Percentiles rank a stretch among this genome's conserved stretches.
Conservation (phyloP, 23 tunicate species). For the Oikopleura vanhoeffeni region DNA sequence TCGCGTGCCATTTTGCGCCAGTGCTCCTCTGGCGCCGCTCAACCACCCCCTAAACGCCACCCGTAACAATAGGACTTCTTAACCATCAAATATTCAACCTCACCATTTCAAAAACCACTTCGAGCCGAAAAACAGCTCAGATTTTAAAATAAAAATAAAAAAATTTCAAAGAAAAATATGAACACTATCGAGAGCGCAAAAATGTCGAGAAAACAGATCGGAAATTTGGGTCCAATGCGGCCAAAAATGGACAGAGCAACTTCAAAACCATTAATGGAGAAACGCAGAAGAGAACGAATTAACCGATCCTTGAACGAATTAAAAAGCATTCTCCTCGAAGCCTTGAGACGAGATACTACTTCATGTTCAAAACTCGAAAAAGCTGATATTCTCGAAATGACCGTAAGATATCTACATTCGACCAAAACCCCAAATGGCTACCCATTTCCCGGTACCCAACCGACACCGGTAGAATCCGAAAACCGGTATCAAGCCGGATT, state of each 20-base stretch:
- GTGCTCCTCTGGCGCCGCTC: no score
- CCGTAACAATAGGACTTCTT: no score
- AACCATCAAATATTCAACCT: no score
- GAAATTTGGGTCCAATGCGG: not conserved
- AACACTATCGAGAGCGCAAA: not conserved
- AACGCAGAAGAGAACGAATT: slow-evolving; percentile 57
- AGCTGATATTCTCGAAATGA: slow-evolving; percentile 98
- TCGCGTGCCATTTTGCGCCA: no score
- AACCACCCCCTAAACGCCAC: no score
- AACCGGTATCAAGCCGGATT: slow-evolving; percentile 34
- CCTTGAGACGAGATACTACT: slow-evolving; percentile 51
- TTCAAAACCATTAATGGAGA: slow-evolving; percentile 72
- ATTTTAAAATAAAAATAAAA: no score
- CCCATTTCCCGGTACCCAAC: slow-evolving; percentile 21
- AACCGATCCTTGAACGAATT: slow-evolving; percentile 56
- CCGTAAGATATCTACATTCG: slow-evolving; percentile 68
- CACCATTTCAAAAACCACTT: no score
- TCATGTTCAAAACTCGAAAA: slow-evolving; percentile 93
- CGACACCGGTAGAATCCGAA: slow-evolving; percentile 32
- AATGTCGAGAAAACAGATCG: slow-evolving; percentile 16
- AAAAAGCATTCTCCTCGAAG: slow-evolving; percentile 46
- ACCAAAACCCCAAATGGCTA: slow-evolving; percentile 10
- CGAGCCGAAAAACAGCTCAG: no score
- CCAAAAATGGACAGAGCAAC: slow-evolving; percentile 15
- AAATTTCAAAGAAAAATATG: not conserved